phyloP scores from a whole-genome alignment of 2,797 vertebrate genomes.

The Myotis daubentonii region DNA sequence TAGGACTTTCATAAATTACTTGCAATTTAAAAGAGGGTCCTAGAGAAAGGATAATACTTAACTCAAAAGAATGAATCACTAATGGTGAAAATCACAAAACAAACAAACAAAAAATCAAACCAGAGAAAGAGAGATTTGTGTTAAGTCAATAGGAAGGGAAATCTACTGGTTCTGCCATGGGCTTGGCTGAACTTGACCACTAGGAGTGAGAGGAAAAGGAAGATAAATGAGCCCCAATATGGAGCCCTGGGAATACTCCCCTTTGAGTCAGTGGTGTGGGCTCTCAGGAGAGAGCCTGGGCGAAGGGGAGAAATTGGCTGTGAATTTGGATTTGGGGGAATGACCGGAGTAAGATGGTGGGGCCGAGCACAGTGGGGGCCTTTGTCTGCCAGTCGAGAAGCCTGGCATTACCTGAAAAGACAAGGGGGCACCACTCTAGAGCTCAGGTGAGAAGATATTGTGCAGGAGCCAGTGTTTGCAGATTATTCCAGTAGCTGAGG shows the following conservation, averaged over 20 bases:
- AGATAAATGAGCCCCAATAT: neutral
- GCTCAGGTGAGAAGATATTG: neutral
- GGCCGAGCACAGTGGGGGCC: neutral
- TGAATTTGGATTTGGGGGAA: neutral
- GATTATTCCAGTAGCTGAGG: neutral
- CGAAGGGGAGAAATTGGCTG: neutral
- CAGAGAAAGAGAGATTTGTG: neutral
- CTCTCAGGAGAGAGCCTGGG: neutral
- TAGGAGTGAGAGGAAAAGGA: neutral
- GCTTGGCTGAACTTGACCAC: neutral
- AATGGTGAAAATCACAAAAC: neutral
- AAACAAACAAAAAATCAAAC: neutral
- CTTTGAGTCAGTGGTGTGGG: neutral
- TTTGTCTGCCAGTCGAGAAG: neutral
- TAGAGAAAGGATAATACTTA: neutral
- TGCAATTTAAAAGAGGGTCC: slow-evolving; percentile 35
- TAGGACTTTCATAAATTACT: neutral
- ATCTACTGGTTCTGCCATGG: neutral
- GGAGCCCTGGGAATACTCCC: neutral
- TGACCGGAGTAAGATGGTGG: neutral
- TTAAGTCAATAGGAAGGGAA: neutral
- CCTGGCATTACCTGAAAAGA: neutral
- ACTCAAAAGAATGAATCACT: neutral
- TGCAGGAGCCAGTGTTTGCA: neutral
- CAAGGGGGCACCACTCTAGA: neutral